Conservation (phyloP, 2,888 invertebrate genomes). For the Campoletis raptor region DNA sequence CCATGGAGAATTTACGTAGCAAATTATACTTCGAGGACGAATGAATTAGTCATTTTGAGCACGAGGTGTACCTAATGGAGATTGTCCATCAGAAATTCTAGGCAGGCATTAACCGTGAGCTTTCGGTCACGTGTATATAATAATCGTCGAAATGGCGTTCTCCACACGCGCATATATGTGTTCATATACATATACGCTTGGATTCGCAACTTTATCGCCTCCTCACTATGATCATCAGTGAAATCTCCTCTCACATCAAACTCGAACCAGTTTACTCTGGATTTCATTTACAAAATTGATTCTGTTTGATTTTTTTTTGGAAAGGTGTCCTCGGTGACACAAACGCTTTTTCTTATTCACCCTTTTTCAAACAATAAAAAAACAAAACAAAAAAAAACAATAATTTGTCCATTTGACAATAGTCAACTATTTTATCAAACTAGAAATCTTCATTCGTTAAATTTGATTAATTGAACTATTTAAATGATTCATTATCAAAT, state of each 20-base stretch:
- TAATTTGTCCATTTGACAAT: not conserved
- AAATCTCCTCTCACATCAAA: constrained; percentile 42
- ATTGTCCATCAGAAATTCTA: constrained; percentile 70
- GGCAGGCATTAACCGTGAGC: constrained; percentile 63
- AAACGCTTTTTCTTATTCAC: not conserved
- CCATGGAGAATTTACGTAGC: constrained; percentile 25
- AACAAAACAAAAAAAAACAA: not conserved
- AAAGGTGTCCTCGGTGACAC: constrained; percentile 18
- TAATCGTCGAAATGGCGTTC: constrained; percentile 53
- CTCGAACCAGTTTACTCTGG: constrained; percentile 68
- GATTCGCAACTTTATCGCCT: constrained; percentile 40
- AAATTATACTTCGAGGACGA: constrained; percentile 65
- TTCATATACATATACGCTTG: not conserved
- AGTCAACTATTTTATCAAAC: not conserved
- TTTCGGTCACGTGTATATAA: constrained; percentile 62
- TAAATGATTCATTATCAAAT: not conserved
- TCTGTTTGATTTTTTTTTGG: constrained; percentile 35
- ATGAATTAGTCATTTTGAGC: constrained; percentile 62
- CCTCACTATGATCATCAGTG: constrained; percentile 40
- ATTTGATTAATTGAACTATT: not conserved
- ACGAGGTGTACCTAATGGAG: constrained; percentile 68
- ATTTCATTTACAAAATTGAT: constrained; percentile 59
- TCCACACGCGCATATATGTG: not conserved
- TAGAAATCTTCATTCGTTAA: not conserved
- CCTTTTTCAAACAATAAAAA: not conserved